Evolutionary conservation across 2,797 vertebrate genomes (phyloP).

Genomic region (Lerista edwardsae): DNA sequence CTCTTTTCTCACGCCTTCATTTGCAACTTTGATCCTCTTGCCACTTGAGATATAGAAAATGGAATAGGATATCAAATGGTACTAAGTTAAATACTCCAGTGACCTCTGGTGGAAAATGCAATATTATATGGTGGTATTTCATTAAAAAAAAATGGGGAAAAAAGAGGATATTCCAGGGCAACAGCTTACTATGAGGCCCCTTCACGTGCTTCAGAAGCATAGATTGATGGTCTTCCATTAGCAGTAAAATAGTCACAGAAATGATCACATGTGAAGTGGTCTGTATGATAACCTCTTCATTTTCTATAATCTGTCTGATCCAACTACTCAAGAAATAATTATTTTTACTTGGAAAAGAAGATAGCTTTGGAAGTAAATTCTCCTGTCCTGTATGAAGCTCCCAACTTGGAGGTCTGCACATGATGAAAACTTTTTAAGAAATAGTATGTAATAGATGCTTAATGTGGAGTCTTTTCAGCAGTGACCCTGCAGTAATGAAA

Average conservation of each 20-base stretch:
- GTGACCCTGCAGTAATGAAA: not conserved
- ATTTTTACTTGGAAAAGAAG: not conserved
- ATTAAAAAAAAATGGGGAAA: not conserved
- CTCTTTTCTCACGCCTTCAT: not conserved
- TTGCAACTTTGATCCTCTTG: not conserved
- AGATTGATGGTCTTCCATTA: not conserved
- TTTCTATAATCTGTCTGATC: not conserved
- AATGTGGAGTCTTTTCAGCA: not conserved
- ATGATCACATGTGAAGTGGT: not conserved
- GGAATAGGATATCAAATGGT: not conserved
- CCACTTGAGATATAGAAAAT: not conserved
- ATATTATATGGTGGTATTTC: not conserved
- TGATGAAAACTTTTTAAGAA: not conserved
- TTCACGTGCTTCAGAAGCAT: no score
- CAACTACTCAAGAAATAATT: not conserved
- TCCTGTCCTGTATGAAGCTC: not conserved
- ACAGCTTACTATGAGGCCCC: constrained; percentile 2
- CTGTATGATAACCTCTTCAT: not conserved
- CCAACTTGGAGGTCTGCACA: not conserved
- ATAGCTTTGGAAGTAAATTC: not conserved
- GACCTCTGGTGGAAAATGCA: constrained; percentile 75
- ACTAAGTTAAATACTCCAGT: constrained; percentile 61
- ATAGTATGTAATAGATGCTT: not conserved
- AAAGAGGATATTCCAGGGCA: constrained; percentile 22
- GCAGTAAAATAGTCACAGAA: not conserved